Evolutionary conservation across 2,888 invertebrate species (phyloP), one percentile per base, ranked within the genome.

Genomic region (Pherbina coryleti): DNA sequence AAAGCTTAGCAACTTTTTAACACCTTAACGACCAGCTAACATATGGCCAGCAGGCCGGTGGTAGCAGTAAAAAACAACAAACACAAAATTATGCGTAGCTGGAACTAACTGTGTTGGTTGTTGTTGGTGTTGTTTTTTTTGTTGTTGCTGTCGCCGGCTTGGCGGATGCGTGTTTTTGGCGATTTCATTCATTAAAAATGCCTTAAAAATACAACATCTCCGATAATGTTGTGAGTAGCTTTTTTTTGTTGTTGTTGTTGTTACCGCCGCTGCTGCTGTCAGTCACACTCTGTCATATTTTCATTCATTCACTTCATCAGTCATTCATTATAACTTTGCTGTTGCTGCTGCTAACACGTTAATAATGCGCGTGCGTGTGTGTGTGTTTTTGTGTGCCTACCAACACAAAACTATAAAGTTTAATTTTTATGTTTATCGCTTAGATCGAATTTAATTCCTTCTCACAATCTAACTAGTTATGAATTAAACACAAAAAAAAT

Each of bases 1-100:
- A 85, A 84, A 84, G 85, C 85, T 86, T 87, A 87, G 86, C 88
- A 86, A 86, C 87, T 84, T 88, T 87, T 88, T 86, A 87, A 87
- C 87, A 88, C 88, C 87, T 88, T 84, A 85, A 83, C 84, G 84
- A 67, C 67, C 51, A 51, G n/a, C 44, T 14, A 44, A 44, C 44
- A 44, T 44, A 44, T 44, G 44, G 28, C 57, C 49, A 44, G 44
- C 19, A 73, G 51, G 28, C 9, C 49, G 17, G 14, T 25, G 22
- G 22, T 17, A 53, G 22, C 25, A 74, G 25, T 49, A 74, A 1
- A 75, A 66, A 14, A 67, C 53, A 3, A 75, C 3, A 8, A 53
- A 53, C 22, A 51, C 8, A 31, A 76, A 80, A 82, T 80, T 79
- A 78, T 81, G 82, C 82, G 81, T 80, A 80, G 82, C 80, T 80